phyloP scores from a whole-genome alignment of 2,888 invertebrate genomes.

The Amphimallon solstitiale region DNA sequence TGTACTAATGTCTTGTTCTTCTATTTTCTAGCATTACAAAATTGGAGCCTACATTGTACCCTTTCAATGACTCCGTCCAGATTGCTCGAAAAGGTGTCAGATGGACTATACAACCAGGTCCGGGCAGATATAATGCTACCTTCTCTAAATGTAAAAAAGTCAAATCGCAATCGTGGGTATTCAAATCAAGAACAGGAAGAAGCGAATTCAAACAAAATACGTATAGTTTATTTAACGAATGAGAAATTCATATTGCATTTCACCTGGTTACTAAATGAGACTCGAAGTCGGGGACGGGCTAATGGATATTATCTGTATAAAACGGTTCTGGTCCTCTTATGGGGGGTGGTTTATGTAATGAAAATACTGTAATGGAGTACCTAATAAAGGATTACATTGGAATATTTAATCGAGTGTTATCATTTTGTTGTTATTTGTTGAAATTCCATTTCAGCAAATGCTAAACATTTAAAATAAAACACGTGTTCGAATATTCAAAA shows the following conservation, averaged over 20 bases:
- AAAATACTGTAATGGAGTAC: too few relatives aligned
- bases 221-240: slow-evolving; percentile 46
- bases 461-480: neutral
- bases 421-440: too few relatives aligned
- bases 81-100: slow-evolving; percentile 51
- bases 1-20: too few relatives aligned
- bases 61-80: slow-evolving; percentile 54
- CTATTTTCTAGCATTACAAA: slow-evolving; percentile 38
- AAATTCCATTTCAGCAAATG: too few relatives aligned
- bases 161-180: slow-evolving; percentile 54
- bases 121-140: slow-evolving; percentile 57
- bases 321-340: too few relatives aligned
- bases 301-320: too few relatives aligned
- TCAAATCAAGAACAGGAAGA: slow-evolving; percentile 53
- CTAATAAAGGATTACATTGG: too few relatives aligned
- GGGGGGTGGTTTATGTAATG: too few relatives aligned
- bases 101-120: slow-evolving; percentile 58
- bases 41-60: slow-evolving; percentile 43
- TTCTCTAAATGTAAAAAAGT: slow-evolving; percentile 46
- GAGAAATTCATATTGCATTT: neutral
- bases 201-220: slow-evolving; percentile 46
- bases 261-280: too few relatives aligned
- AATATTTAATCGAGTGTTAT: too few relatives aligned
- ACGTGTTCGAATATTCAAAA: too few relatives aligned
- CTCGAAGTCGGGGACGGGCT: too few relatives aligned